phyloP scores from a whole-genome alignment of 2,888 invertebrate genomes.

The Gasteruption jaculator region DNA sequence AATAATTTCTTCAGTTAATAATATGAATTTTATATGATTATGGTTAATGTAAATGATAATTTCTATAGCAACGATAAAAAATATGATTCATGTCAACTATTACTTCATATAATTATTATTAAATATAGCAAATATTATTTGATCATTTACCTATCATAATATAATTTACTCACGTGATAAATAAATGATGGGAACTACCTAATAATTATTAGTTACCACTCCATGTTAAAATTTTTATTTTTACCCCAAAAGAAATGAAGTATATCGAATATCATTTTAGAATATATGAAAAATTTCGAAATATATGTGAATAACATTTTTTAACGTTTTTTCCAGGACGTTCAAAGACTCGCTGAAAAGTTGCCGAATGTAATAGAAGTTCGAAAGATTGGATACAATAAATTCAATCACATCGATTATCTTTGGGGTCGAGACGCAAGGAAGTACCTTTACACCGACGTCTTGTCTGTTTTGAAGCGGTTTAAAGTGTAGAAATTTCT shows the following conservation, averaged over 20 bases:
- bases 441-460: slow-evolving; percentile 37
- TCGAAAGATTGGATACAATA: slow-evolving; percentile 38
- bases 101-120: slow-evolving; percentile 4
- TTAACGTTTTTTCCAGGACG: slow-evolving; percentile 29
- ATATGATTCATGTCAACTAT: too few relatives aligned
- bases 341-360: slow-evolving; percentile 36
- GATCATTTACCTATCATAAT: too few relatives aligned
- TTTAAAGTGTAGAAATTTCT: slow-evolving; percentile 22
- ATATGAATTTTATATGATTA: too few relatives aligned
- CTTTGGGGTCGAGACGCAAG: slow-evolving; percentile 45
- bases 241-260: too few relatives aligned
- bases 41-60: too few relatives aligned
- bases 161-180: too few relatives aligned
- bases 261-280: too few relatives aligned
- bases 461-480: slow-evolving; percentile 28
- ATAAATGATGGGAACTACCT: slow-evolving; percentile 4
- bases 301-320: too few relatives aligned
- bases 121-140: neutral
- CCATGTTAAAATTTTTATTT: too few relatives aligned
- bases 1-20: too few relatives aligned
- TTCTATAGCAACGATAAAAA: too few relatives aligned
- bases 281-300: too few relatives aligned
- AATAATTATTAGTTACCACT: slow-evolving; percentile 5
- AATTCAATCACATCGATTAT: slow-evolving; percentile 48
- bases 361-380: slow-evolving; percentile 40